Evolutionary conservation across 2,113 vertebrate species (phyloP), one percentile per base, ranked within the genome.

Genomic region (Tachuris rubrigastra): DNA sequence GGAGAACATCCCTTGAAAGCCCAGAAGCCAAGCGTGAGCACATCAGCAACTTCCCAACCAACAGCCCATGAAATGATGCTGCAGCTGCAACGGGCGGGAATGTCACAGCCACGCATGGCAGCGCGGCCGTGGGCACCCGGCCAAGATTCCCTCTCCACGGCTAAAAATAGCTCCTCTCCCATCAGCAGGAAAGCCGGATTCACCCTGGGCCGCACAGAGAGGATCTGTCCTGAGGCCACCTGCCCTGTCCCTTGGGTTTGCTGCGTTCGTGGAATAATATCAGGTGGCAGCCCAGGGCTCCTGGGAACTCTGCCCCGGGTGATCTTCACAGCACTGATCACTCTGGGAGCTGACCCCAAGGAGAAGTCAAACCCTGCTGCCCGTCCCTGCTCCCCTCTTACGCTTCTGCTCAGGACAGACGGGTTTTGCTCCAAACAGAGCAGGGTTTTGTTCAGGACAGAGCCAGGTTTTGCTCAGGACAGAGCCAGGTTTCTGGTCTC

Each of bases 91-190:
- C 46, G 3, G 20, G 11, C 49, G 4, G 12, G 87, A 91, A 31
- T 10, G 14, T 49, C 69, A 11, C 77, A 83, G 73, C 71, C 19
- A 31, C 7, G 8, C 27, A 10, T 1, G 14, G 84, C 90, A 39
- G 23, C 11, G 5, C 75, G 42, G 77, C 89, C 0, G 4, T 2
- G 6, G 93, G 89, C 95, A 3, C 79, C 22, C 11, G 0, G 95
- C 88, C 93, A 95, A 49, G 56, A 30, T 74, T 86, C 85, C 83
- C 83, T 55, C 25, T 49, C 80, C 28, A 2, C 4, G 1, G 39
- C 62, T 73, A 88, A 87, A 93, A 93, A 93, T 68, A 96, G 73
- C 86, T 91, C 23, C 47, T 68, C 76, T 90, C 33, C 90, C 68
- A 84, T 23, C 25, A 89, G 80, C 92, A 87, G 92, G 62, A 85